A percentile compares a stretch with the other conserved stretches of the same genome.
phyloP scores from a whole-genome alignment of 1,140 invertebrate species.

The Drosophila sucinea region DNA sequence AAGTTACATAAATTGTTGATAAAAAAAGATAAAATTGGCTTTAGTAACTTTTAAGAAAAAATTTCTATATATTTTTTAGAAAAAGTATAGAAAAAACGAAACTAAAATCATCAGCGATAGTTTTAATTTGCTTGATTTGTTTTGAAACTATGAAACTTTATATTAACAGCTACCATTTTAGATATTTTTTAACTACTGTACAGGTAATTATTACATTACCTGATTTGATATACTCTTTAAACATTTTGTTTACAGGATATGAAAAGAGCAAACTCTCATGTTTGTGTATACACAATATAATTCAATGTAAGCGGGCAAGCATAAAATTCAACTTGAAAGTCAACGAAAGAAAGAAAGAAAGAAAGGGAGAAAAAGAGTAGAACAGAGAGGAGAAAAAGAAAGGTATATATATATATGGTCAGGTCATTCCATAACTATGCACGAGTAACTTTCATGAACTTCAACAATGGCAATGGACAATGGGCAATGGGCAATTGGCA shows the following conservation, averaged over 20 bases:
- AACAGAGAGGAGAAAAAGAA: neutral
- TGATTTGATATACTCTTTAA: neutral
- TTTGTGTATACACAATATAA: conserved; percentile 64
- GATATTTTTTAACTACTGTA: no score
- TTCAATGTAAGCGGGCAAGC: conserved; percentile 62
- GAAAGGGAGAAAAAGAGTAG: neutral
- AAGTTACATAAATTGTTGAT: no score
- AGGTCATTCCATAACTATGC: conserved; percentile 49
- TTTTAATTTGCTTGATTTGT: no score
- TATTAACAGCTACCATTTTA: no score
- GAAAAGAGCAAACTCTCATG: conserved; percentile 45
- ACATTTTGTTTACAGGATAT: neutral
- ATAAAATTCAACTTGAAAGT: conserved; percentile 37
- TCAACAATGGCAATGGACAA: neutral
- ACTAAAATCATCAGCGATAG: no score
- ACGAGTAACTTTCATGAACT: conserved; percentile 53
- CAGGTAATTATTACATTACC: no score
- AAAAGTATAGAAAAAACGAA: no score
- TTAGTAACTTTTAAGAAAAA: no score
- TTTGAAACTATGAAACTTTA: no score
- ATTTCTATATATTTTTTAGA: no score
- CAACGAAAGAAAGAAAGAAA: conserved; percentile 22
- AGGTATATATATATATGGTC: conserved; percentile 27
- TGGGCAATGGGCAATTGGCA: conserved; percentile 8
- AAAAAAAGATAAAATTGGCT: no score